phyloP scores from a whole-genome alignment of 1,140 invertebrate genomes.

The Penaeus japonicus region DNA sequence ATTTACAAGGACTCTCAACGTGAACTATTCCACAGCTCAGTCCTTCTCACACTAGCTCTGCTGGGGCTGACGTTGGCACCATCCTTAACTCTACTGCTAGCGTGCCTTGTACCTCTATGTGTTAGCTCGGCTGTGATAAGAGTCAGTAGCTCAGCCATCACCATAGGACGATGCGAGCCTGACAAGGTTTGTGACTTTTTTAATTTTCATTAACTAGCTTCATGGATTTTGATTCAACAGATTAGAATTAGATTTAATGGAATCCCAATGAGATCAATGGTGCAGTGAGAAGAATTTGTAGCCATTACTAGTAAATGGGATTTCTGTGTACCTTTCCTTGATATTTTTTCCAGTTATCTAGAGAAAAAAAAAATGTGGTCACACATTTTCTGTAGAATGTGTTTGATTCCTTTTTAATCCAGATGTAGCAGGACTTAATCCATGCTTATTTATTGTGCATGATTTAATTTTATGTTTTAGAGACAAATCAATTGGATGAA shows the following conservation, averaged over 20 bases:
- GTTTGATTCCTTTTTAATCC: too few species aligned
- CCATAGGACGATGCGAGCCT: slow-evolving; percentile 58
- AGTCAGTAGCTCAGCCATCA: slow-evolving; percentile 62
- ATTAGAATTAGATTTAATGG: neutral
- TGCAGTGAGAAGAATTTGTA: too few species aligned
- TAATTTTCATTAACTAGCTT: neutral
- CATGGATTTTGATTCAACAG: neutral
- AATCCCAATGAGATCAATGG: too few species aligned
- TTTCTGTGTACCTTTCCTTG: too few species aligned
- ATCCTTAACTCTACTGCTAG: slow-evolving; percentile 58
- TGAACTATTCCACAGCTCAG: slow-evolving; percentile 61
- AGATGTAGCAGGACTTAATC: too few species aligned
- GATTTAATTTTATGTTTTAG: too few species aligned
- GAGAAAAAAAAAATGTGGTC: too few species aligned
- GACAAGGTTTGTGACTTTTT: neutral
- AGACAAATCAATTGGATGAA: too few species aligned
- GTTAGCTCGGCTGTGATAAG: slow-evolving; percentile 62
- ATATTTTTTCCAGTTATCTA: too few species aligned
- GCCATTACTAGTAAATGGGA: too few species aligned
- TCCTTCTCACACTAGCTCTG: slow-evolving; percentile 59
- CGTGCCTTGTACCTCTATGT: slow-evolving; percentile 62
- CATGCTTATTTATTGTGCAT: too few species aligned
- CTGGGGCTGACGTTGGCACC: slow-evolving; percentile 58
- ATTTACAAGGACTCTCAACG: slow-evolving; percentile 61
- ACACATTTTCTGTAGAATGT: too few species aligned